phyloP scores from a whole-genome alignment of 2,797 vertebrate genomes.

The Monodelphis domestica region DNA sequence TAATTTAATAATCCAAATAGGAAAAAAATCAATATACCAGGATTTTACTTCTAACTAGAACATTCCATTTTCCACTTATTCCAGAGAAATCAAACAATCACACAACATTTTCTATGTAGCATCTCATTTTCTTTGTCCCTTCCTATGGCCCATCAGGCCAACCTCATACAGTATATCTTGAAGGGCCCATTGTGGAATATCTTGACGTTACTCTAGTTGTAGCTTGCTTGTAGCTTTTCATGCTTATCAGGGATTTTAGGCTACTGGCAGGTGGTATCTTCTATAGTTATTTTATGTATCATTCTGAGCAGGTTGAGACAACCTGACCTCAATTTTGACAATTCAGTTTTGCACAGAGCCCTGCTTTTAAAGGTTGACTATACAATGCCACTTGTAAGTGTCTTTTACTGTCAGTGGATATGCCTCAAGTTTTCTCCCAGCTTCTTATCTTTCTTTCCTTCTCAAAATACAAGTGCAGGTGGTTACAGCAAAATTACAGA shows the following conservation, averaged over 20 bases:
- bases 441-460: constrained; percentile 19
- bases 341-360: constrained; percentile 13
- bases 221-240: not conserved
- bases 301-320: constrained; percentile 8
- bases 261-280: not conserved
- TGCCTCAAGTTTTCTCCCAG: not conserved
- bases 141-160: not conserved
- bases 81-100: not conserved
- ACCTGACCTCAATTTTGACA: constrained; percentile 1
- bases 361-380: not conserved
- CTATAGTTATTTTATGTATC: not conserved
- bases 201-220: not conserved
- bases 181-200: not conserved
- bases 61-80: not conserved
- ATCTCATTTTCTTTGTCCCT: not conserved
- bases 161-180: not conserved
- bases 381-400: not conserved
- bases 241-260: not conserved
- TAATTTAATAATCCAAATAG: not conserved
- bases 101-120: not conserved
- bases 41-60: constrained; percentile 3
- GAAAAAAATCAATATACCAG: not conserved
- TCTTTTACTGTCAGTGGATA: not conserved
- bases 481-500: not conserved
- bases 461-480: constrained; percentile 6